These are phyloP conservation scores for Amiota minor DNA, from an alignment of 2,888 invertebrate species.

Conservation along the genomic window DNA sequence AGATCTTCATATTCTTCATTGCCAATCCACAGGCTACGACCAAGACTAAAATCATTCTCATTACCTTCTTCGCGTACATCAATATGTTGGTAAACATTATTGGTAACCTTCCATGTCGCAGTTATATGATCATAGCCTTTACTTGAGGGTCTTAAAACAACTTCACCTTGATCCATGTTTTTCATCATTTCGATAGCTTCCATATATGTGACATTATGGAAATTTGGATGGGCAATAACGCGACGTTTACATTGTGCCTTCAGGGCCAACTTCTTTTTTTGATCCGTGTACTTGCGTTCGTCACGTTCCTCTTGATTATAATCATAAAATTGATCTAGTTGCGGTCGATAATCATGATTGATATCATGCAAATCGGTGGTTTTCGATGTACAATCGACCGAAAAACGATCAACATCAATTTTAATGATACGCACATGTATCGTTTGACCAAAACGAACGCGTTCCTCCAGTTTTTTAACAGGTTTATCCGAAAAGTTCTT, in stretches of 20 bases:
- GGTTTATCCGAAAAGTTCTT: conserved; percentile 95
- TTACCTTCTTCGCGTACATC: conserved; percentile 97
- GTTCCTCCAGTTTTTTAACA: conserved; percentile 92
- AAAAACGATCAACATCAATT: conserved; percentile 95
- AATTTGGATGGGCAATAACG: conserved; percentile 97
- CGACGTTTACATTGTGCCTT: conserved; percentile 77
- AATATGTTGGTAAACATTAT: conserved; percentile 95
- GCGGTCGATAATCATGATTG: conserved; percentile 92
- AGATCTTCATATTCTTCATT: conserved; percentile 97
- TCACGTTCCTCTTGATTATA: conserved; percentile 88
- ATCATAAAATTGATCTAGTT: conserved; percentile 93
- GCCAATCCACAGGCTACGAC: conserved; percentile 89
- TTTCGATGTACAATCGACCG: conserved; percentile 93
- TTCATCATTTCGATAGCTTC: conserved; percentile 94
- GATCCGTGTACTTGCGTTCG: conserved; percentile 83
- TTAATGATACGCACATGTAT: conserved; percentile 93
- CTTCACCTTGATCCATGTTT: conserved; percentile 96
- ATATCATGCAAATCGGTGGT: conserved; percentile 93
- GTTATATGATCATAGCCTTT: conserved; percentile 97
- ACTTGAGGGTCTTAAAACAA: conserved; percentile 95
- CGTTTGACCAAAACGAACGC: conserved; percentile 88
- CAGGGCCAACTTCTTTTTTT: conserved; percentile 74
- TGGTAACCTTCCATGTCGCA: conserved; percentile 98
- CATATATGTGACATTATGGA: conserved; percentile 95
- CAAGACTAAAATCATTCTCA: conserved; percentile 95